These are phyloP conservation scores for Echinometra lucunter DNA, from an alignment of 53 echinoderm and acorn worm genomes.

Conservation along the genomic window DNA sequence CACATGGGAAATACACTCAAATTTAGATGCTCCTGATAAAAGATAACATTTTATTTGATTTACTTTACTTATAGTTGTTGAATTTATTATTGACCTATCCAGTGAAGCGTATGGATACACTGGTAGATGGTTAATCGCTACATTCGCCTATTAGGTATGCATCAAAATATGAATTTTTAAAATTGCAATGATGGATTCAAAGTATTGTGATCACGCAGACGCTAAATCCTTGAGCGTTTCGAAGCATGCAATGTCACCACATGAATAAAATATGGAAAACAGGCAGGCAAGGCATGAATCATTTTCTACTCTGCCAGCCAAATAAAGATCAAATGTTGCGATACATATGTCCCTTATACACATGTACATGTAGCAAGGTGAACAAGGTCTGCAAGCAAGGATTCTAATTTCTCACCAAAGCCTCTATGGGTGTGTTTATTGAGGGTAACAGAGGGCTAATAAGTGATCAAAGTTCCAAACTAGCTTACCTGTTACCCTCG, in stretches of 20 bases:
- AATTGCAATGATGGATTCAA: not conserved
- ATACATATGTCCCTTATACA: too few species aligned
- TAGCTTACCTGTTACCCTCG: too few species aligned
- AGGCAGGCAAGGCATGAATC: not conserved
- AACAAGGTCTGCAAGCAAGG: too few species aligned
- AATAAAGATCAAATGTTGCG: too few species aligned
- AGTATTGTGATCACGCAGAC: not conserved
- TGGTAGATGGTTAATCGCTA: not conserved
- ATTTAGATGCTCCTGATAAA: too few species aligned
- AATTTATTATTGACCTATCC: not conserved
- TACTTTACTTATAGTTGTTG: not conserved
- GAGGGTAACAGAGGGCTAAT: too few species aligned
- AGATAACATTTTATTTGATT: too few species aligned
- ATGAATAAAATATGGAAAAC: not conserved
- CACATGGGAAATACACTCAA: too few species aligned
- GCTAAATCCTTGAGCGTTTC: not conserved
- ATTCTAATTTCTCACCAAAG: too few species aligned
- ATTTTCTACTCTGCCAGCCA: not conserved
- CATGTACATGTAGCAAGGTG: too few species aligned
- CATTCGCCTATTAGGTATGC: not conserved
- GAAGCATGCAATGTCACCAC: not conserved
- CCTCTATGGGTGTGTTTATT: too few species aligned
- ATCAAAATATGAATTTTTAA: not conserved
- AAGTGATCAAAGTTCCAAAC: too few species aligned
- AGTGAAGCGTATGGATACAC: not conserved